Evolutionary conservation across 2,888 invertebrate species (phyloP), one percentile per base, ranked within the genome.

Genomic region (Pycnomerus fuliginosus): DNA sequence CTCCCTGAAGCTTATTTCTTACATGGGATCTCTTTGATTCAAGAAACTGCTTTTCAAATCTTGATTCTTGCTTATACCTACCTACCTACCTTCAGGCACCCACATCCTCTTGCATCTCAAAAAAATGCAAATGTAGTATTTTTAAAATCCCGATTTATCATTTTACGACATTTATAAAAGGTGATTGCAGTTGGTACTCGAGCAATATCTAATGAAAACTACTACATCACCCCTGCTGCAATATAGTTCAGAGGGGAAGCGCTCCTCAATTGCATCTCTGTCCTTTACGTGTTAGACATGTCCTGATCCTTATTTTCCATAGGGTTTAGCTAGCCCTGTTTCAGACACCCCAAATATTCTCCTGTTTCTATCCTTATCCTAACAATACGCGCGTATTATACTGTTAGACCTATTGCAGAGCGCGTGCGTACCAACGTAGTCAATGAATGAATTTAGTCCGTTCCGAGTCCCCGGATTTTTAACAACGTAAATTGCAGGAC

Each of bases 381-480:
- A 16, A 16, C 33, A 13, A 13, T 17, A 41, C 40, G 33, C 28
- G 20, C 16, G 27, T n/a, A n/a, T n/a, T n/a, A n/a, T n/a, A 17
- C 17, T 5, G 15, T 27, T 8, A 31, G 16, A 22, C 34, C 8
- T 16, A 12, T n/a, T 12, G 16, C 7, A 52, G 11, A 41, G 49
- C 54, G 54, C 50, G 24, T 52, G 56, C 56, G 53, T 49, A 20
- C 46, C 35, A 33, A 25, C 36, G 33, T 46, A 50, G 56, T 56
- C 56, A 54, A 56, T 56, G 56, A 56, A 56, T 56, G 56, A 54
- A 48, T 41, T 45, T 46, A 46, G 46, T 46, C 46, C 25, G 46
- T 46, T 36, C 27, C 37, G 31, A 46, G 36, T 32, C 41, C 31
- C 41, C 41, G 41, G 41, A 46, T 32, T 46, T n/a, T 32, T 36